Percentiles rank a stretch among this genome's conserved stretches.
phyloP scores from a whole-genome alignment of 2,113 vertebrate species.

The Sinocyclocheilus rhinocerous region DNA sequence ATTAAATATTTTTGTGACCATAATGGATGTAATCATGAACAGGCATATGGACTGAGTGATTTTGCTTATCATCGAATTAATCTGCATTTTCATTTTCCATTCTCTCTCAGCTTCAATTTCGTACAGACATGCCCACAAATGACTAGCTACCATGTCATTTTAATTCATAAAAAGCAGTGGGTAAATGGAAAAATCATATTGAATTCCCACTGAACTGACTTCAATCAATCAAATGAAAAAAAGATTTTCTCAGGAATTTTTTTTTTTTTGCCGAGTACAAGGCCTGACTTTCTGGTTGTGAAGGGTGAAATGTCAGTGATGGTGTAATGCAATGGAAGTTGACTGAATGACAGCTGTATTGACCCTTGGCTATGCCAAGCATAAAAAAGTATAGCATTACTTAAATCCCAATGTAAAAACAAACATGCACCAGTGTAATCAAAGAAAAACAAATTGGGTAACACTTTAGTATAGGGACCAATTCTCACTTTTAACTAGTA shows the following conservation, averaged over 20 bases:
- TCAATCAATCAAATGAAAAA: neutral
- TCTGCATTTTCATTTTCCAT: neutral
- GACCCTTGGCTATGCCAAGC: neutral
- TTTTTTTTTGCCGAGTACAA: neutral
- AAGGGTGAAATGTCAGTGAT: neutral
- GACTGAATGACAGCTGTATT: neutral
- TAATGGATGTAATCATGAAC: neutral
- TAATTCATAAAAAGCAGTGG: neutral
- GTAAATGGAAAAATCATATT: neutral
- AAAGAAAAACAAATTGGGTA: neutral
- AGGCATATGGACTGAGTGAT: neutral
- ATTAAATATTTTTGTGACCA: neutral
- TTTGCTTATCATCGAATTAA: neutral
- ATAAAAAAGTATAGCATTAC: neutral
- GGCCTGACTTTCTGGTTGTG: neutral
- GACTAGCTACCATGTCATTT: neutral
- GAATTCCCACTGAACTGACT: neutral
- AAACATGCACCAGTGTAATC: neutral
- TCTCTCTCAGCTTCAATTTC: neutral
- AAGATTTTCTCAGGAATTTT: neutral
- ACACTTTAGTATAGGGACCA: too few relatives aligned
- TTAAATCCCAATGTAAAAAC: neutral
- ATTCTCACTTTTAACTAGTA: too few relatives aligned
- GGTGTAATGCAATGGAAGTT: neutral
- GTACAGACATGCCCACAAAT: neutral